phyloP scores from a whole-genome alignment of 2,797 vertebrate species.

The Rhinoraja longicauda region DNA sequence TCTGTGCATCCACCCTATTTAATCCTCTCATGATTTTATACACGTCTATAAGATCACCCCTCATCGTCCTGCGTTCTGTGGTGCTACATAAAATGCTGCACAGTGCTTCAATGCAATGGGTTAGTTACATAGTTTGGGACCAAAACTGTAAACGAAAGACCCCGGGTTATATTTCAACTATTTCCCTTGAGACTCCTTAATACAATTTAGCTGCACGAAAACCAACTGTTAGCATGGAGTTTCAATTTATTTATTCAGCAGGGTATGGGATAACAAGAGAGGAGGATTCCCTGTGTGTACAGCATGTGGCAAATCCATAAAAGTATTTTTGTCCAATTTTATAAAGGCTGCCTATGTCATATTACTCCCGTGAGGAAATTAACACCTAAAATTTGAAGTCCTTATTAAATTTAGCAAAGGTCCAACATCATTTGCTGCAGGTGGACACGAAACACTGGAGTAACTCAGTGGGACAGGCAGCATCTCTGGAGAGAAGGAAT shows the following conservation, averaged over 20 bases:
- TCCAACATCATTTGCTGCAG: background rate
- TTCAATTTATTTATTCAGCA: conserved; percentile 30
- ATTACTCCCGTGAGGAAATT: background rate
- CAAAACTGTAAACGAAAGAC: background rate
- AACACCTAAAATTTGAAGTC: background rate
- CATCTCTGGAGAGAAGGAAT: no score
- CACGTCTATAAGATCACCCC: no score
- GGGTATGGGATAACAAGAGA: background rate
- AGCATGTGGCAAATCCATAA: background rate
- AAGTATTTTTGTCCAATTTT: background rate
- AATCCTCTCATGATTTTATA: no score
- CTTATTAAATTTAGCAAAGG: background rate
- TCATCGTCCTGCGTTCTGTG: background rate
- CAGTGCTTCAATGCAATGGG: background rate
- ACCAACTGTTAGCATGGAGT: conserved; percentile 3
- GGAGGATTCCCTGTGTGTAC: background rate
- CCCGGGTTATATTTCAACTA: background rate
- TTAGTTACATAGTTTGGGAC: background rate
- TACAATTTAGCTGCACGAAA: background rate
- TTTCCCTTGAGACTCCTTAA: background rate
- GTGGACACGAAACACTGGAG: no score
- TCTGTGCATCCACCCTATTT: no score
- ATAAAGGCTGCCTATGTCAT: background rate
- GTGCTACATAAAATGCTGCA: background rate
- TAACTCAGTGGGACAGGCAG: no score